Percentiles rank a stretch among this genome's conserved stretches.
phyloP scores from a whole-genome alignment of 2,888 invertebrate species.

The Stenodera caucasica region DNA sequence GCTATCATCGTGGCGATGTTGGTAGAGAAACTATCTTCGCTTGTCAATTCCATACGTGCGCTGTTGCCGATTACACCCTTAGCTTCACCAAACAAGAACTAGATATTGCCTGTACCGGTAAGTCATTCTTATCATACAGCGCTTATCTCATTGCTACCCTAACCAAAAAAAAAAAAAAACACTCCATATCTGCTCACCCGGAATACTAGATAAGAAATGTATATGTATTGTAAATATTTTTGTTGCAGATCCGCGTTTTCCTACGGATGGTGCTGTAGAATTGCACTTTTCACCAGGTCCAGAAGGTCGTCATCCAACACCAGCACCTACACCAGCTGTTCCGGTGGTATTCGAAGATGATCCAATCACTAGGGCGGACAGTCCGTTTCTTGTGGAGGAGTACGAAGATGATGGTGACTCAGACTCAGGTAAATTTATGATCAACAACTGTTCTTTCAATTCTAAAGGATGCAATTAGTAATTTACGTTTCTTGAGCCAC shows the following conservation, averaged over 20 bases:
- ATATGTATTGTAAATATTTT: slow-evolving; percentile 3
- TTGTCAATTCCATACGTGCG: slow-evolving; percentile 94
- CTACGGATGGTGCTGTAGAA: slow-evolving; percentile 82
- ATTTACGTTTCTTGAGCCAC: not conserved
- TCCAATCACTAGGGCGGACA: slow-evolving; percentile 76
- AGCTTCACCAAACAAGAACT: slow-evolving; percentile 85
- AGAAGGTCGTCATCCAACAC: slow-evolving; percentile 58
- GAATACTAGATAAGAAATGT: no score
- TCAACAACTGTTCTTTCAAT: not conserved
- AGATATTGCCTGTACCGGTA: slow-evolving; percentile 82
- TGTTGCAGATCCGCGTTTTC: slow-evolving; percentile 74
- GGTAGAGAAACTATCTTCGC: slow-evolving; percentile 77
- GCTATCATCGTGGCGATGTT: slow-evolving; percentile 70
- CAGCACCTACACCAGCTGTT: slow-evolving; percentile 71
- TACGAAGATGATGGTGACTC: slow-evolving; percentile 55
- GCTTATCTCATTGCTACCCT: slow-evolving; percentile 9
- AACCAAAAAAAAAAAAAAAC: no score
- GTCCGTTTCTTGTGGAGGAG: slow-evolving; percentile 67
- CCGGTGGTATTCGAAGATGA: slow-evolving; percentile 71
- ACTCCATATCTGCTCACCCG: no score
- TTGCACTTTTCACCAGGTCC: slow-evolving; percentile 72
- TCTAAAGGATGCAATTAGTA: not conserved
- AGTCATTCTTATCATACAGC: slow-evolving; percentile 34
- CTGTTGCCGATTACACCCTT: slow-evolving; percentile 81
- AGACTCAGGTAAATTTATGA: slow-evolving; percentile 49